Percentiles rank a stretch among this genome's conserved stretches.
These are phyloP conservation scores for Epirrhoe tristata DNA, from an alignment of 2,888 invertebrate species.

Conservation along the genomic window DNA sequence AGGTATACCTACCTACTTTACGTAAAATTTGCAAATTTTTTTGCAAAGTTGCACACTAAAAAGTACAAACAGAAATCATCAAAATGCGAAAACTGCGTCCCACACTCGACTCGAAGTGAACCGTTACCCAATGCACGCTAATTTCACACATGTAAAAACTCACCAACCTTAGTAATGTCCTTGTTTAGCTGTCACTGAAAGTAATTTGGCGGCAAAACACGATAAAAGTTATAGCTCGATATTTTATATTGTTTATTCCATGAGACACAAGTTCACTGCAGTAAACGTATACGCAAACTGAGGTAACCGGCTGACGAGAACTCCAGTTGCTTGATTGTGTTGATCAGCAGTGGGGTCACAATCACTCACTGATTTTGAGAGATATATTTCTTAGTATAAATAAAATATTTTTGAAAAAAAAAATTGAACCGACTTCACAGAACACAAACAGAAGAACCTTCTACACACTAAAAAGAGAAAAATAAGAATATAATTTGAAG, in stretches of 20 bases:
- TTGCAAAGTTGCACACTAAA: neutral
- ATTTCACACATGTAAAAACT: slow-evolving; percentile 33
- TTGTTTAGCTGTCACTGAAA: slow-evolving; percentile 28
- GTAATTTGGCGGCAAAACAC: slow-evolving; percentile 37
- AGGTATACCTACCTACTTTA: neutral
- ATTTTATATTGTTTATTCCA: slow-evolving; percentile 11
- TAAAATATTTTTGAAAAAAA: too few species aligned
- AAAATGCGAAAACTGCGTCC: slow-evolving; percentile 35
- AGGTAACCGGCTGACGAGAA: slow-evolving; percentile 49
- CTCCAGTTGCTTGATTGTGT: slow-evolving; percentile 47
- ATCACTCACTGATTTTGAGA: slow-evolving; percentile 24
- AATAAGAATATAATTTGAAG: too few species aligned
- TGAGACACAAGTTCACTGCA: slow-evolving; percentile 46
- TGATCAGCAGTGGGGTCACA: slow-evolving; percentile 49
- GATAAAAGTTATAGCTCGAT: slow-evolving; percentile 37
- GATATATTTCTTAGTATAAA: slow-evolving; percentile 8
- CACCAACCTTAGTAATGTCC: slow-evolving; percentile 43
- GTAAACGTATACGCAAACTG: slow-evolving; percentile 52
- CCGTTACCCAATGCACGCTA: slow-evolving; percentile 41
- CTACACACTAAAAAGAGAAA: too few species aligned
- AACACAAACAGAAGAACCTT: too few species aligned
- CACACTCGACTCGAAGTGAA: slow-evolving; percentile 33
- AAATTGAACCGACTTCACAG: too few species aligned
- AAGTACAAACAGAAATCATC: slow-evolving; percentile 26
- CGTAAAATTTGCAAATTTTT: neutral